Base-by-base conservation (phyloP, 2,113 vertebrate genomes). In the Pogona vitticeps region DNA sequence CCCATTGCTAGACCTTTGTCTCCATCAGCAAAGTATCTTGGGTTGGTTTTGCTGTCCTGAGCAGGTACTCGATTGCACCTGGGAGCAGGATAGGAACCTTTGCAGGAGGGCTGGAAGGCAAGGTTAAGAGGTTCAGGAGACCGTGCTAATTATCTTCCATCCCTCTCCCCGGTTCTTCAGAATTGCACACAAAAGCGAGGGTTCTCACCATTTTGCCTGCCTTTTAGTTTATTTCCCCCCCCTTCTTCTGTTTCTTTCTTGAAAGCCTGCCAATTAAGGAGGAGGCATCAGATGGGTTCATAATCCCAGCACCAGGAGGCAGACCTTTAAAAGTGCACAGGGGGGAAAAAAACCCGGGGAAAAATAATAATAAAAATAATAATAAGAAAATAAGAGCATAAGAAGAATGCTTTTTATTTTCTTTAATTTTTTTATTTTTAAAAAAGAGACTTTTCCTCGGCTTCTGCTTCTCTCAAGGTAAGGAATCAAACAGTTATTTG, bases 401-500 rank as follows among this genome's bases (percentile, higher is more conserved):
- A 85, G 88, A 86, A 90, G 72, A 83, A 52, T 58, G 83, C 82
- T 89, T 88, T 56, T 80, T 65, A 28, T 17, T 28, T 31, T 7
- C 0, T 40, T 52, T 76, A 28, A 6, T 23, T 46, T 59, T 63
- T 82, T 26, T 33, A 59, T 83, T 42, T 70, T 38, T 36, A 82
- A 82, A 67, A 84, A 88, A 89, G 56, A 3, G 83, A 86, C 77
- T 76, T 80, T 71, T 75, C 90, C 91, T 84, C 90, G 71, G 85
- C 26, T 12, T 63, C 33, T 6, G 79, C 72, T 76, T 83, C 91
- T 93, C 93, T 90, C 93, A 92, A 95, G 95, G 94, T 95, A 93
- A 95, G 94, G 94, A 95, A 95, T 94, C 91, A 94, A 95, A 94
- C 94, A 96, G 93, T 91, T 94, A 96, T 96, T 96, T 96, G 95